phyloP scores from a whole-genome alignment of 2,888 invertebrate genomes.

The Abscondita cerata region DNA sequence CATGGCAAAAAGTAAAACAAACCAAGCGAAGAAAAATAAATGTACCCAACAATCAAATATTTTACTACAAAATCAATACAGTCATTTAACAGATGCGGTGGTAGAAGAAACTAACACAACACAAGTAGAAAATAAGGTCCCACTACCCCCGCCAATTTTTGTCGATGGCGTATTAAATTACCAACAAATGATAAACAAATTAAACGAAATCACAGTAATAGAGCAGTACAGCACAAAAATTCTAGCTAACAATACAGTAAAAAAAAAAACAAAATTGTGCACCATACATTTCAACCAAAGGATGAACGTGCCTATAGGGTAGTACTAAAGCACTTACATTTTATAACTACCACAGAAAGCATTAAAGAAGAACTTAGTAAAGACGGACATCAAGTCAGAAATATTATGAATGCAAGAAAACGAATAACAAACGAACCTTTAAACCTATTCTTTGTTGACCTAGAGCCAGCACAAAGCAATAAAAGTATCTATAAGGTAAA shows the following conservation, averaged over 20 bases:
- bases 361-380: constrained; percentile 25
- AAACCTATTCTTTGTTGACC: too few relatives aligned
- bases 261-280: constrained; percentile 33
- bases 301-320: constrained; percentile 29
- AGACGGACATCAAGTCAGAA: constrained; percentile 33
- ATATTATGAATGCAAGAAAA: constrained; percentile 31
- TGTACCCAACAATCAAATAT: constrained; percentile 2
- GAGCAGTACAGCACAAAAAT: constrained; percentile 29
- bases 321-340: too few relatives aligned
- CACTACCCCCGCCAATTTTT: constrained; percentile 30
- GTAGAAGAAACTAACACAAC: too few relatives aligned
- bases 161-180: constrained; percentile 31
- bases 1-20: too few relatives aligned
- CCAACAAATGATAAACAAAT: constrained; percentile 22
- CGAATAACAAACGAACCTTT: constrained; percentile 26
- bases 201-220: constrained; percentile 20
- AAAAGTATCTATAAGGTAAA: constrained; percentile 33
- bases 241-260: constrained; percentile 27
- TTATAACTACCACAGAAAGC: constrained; percentile 17
- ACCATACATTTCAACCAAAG: too few relatives aligned
- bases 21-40: too few relatives aligned
- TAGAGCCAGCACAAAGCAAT: constrained; percentile 26
- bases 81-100: too few relatives aligned
- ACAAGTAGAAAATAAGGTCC: too few relatives aligned
- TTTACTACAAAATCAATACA: constrained; percentile 13